Conservation (phyloP, 92 coral and sea anemone species). For the Palythoa grandis region DNA sequence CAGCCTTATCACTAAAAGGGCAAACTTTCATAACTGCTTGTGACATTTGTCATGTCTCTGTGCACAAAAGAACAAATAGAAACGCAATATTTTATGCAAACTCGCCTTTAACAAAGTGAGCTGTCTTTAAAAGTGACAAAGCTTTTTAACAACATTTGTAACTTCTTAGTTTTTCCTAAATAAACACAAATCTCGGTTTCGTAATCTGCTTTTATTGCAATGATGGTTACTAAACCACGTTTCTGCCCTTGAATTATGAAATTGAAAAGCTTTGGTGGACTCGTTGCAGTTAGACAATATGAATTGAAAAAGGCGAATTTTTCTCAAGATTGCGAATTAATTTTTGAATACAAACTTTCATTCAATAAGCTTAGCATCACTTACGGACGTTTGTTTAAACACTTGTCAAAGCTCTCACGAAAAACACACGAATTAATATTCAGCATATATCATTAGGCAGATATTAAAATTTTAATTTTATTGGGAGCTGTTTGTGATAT, state of each 20-base stretch:
- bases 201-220: not conserved
- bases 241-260: not conserved
- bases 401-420: constrained; percentile 22
- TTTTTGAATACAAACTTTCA: constrained; percentile 30
- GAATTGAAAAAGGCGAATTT: not conserved
- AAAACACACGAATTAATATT: constrained; percentile 37
- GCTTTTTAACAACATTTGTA: not conserved
- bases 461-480: not conserved
- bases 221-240: not conserved
- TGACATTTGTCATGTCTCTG: constrained; percentile 8
- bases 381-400: constrained; percentile 19
- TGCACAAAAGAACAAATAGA: constrained; percentile 7
- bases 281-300: no score
- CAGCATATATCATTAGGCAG: not conserved
- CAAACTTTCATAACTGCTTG: not conserved
- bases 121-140: constrained; percentile 23
- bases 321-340: not conserved
- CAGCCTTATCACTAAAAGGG: not conserved
- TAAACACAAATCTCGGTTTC: not conserved
- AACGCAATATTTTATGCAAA: not conserved
- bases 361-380: constrained; percentile 37
- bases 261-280: not conserved
- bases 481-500: not conserved
- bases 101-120: not conserved
- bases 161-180: not conserved